Percentiles rank a stretch among this genome's conserved stretches.
These are phyloP conservation scores for Eurystomus glaucurus DNA, from an alignment of 2,797 vertebrate genomes.

Conservation along the genomic window DNA sequence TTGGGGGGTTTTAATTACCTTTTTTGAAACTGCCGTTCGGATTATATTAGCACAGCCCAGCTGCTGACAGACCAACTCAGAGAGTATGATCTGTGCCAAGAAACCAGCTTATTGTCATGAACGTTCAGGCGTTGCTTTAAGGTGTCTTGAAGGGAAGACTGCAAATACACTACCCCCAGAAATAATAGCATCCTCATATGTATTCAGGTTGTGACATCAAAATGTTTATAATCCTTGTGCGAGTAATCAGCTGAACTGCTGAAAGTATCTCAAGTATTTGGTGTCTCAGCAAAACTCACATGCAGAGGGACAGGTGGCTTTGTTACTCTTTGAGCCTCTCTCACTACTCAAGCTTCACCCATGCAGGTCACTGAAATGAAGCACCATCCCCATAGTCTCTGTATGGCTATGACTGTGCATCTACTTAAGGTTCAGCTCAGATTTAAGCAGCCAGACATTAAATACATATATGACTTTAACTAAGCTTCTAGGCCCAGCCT, in stretches of 20 bases:
- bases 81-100: accelerated
- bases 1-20: neutral
- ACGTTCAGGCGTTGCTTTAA: neutral
- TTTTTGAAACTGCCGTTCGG: neutral
- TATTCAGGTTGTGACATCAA: neutral
- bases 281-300: neutral
- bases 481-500: neutral
- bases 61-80: neutral
- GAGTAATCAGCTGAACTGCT: neutral
- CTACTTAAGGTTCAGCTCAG: neutral
- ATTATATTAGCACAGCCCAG: neutral
- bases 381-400: neutral
- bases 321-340: neutral
- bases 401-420: neutral
- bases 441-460: neutral
- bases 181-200: neutral
- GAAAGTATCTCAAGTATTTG: neutral
- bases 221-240: neutral
- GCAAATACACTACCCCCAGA: neutral
- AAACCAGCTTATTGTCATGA: neutral
- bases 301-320: neutral
- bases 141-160: neutral
- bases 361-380: neutral
- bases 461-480: neutral
- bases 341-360: neutral